Base-by-base conservation (phyloP, 2,797 vertebrate genomes). In the Pteropus rufus region DNA sequence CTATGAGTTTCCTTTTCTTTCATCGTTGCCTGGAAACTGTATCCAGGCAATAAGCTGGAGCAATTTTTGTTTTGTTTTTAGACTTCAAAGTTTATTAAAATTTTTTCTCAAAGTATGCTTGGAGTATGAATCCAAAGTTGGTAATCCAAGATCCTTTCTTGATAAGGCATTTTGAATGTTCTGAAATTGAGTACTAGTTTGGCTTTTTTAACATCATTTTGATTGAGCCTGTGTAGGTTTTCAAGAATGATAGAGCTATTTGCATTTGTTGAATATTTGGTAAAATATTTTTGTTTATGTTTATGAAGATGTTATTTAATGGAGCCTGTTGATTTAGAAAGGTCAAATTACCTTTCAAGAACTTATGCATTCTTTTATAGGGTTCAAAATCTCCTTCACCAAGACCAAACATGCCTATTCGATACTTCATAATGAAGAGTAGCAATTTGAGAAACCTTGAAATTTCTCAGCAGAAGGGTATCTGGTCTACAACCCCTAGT, bases 401-500 rank as follows among this genome's bases (percentile, higher is more conserved):
- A 54, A 98, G 98, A 96, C 97, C 96, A 91, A 97, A 98, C 80
- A 91, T 97, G 36, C 98, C 98, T 1, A 91, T 99, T 95, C 98
- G 99, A 18, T 99, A 99, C 98, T 99, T 99, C 82, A 99, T 99
- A 97, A 99, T 99, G 99, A 99, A 99, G 98, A 99, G 99, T 96
- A 99, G 98, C 98, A 99, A 99, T 94, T 12, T 98, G 87, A 99
- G 99, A 95, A 99, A 99, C 96, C 99, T 99, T 56, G 99, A 99
- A 46, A 99, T 99, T 96, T 99, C 99, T 91, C 99, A 99, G 58
- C 99, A 99, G 98, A 99, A 99, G 79, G 99, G 99, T 1, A 99
- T 99, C 98, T 99, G 99, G 99, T 99, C 99, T 94, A 99, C 99
- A 82, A 99, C 98, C 0, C 98, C 99, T 72, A 99, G 93, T 98